phyloP scores from a whole-genome alignment of 1,140 invertebrate genomes.

The Habropoda laboriosa region DNA sequence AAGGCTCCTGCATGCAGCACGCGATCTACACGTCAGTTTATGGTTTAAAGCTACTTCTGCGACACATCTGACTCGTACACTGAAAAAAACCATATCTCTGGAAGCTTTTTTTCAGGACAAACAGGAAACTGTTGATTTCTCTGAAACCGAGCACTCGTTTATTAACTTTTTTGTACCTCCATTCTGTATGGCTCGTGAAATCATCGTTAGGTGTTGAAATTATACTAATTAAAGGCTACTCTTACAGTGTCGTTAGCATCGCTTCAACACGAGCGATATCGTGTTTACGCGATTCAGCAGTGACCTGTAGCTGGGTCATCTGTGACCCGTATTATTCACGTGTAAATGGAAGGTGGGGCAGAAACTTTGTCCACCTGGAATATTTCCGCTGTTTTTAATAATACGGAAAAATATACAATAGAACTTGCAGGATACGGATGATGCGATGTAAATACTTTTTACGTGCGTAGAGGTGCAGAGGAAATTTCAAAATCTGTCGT shows the following conservation, averaged over 20 bases:
- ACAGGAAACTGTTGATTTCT: constrained; percentile 46
- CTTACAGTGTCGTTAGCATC: background rate
- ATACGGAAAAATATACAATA: too few relatives aligned
- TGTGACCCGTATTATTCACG: too few relatives aligned
- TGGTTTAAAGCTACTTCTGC: constrained; percentile 7
- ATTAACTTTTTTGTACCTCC: background rate
- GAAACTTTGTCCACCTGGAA: too few relatives aligned
- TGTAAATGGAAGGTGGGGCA: too few relatives aligned
- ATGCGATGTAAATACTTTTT: too few relatives aligned
- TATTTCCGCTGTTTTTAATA: too few relatives aligned
- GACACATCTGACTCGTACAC: constrained; percentile 46
- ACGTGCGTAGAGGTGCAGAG: too few relatives aligned
- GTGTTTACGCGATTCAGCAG: background rate
- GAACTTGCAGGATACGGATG: too few relatives aligned
- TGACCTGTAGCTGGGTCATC: too few relatives aligned
- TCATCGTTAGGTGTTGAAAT: background rate
- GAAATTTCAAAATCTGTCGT: too few relatives aligned
- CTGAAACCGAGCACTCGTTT: background rate
- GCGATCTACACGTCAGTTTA: constrained; percentile 55
- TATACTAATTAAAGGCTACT: background rate
- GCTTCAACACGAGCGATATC: background rate
- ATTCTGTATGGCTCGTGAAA: background rate
- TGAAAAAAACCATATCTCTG: constrained; percentile 21
- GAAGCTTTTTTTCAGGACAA: constrained; percentile 27
- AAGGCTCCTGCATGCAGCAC: constrained; percentile 32